Evolutionary conservation across 2,797 vertebrate genomes (phyloP).

Genomic region (Florisuga fusca): DNA sequence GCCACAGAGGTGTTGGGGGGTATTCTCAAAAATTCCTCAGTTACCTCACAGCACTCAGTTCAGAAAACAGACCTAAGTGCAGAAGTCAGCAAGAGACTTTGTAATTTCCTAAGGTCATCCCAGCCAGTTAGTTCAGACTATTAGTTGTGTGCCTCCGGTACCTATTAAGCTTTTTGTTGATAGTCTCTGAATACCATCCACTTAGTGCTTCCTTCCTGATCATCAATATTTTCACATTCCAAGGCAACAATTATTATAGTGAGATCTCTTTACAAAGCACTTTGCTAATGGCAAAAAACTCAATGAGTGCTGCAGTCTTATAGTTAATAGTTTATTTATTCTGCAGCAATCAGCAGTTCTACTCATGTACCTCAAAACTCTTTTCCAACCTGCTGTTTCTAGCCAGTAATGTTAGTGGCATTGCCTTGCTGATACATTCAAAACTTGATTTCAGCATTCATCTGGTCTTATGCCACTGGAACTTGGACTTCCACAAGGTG

Average conservation of each 20-base stretch:
- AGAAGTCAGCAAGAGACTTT: not conserved
- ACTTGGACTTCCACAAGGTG: not conserved
- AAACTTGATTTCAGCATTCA: not conserved
- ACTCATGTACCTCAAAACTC: not conserved
- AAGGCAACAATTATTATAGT: not conserved
- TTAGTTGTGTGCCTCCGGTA: not conserved
- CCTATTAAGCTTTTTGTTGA: not conserved
- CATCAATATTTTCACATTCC: not conserved
- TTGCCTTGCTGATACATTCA: not conserved
- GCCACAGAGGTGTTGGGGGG: fast-evolving
- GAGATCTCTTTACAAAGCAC: not conserved
- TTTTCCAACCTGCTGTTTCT: not conserved
- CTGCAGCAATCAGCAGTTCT: not conserved
- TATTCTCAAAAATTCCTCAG: not conserved
- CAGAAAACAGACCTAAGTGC: not conserved
- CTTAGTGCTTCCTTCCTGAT: not conserved
- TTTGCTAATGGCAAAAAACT: not conserved
- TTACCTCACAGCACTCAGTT: not conserved
- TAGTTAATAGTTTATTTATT: not conserved
- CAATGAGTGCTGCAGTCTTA: not conserved
- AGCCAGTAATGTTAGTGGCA: not conserved
- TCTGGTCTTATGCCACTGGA: not conserved
- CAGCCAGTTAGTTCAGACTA: not conserved
- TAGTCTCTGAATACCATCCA: not conserved
- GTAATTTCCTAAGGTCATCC: not conserved